Evolutionary conservation across 2,797 vertebrate genomes (phyloP).

Genomic region (Gymnoscopelus microlampas): DNA sequence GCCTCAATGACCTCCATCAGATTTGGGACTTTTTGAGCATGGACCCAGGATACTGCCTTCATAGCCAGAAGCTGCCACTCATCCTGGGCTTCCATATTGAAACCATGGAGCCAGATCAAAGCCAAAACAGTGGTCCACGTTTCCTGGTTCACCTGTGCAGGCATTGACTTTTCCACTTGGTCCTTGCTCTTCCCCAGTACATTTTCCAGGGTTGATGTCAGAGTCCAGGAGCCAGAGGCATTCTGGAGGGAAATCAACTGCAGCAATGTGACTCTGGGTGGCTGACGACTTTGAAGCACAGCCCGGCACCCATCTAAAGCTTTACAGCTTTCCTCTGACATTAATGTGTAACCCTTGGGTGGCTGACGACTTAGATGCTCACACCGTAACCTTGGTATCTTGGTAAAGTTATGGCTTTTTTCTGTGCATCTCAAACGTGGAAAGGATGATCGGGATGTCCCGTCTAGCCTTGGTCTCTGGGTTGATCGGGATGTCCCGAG

Average conservation of each 20-base stretch:
- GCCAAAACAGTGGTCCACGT: conserved; percentile 86
- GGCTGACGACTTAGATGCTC: not conserved
- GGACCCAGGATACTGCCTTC: conserved; percentile 81
- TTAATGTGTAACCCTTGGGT: not conserved
- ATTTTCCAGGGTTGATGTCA: conserved; percentile 62
- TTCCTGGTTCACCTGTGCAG: conserved; percentile 60
- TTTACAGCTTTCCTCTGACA: no score
- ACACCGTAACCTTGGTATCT: no score
- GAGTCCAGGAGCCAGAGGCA: conserved; percentile 81
- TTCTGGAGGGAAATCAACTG: conserved; percentile 81
- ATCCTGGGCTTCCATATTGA: conserved; percentile 16
- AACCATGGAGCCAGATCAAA: conserved; percentile 83
- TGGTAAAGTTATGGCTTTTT: no score
- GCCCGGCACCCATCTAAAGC: not conserved
- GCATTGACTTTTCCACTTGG: conserved; percentile 59
- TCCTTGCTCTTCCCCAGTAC: conserved; percentile 65
- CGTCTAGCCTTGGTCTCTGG: conserved; percentile 55
- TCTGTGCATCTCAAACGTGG: no score
- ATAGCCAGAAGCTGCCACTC: conserved; percentile 84
- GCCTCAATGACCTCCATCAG: conserved; percentile 58
- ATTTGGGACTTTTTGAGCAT: conserved; percentile 58
- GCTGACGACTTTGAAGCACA: not conserved
- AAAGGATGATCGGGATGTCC: no score
- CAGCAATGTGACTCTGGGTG: conserved; percentile 53
- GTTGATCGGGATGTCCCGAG: no score